Evolutionary conservation across 2,113 vertebrate genomes (phyloP).

Genomic region (Sinosuthora webbiana): DNA sequence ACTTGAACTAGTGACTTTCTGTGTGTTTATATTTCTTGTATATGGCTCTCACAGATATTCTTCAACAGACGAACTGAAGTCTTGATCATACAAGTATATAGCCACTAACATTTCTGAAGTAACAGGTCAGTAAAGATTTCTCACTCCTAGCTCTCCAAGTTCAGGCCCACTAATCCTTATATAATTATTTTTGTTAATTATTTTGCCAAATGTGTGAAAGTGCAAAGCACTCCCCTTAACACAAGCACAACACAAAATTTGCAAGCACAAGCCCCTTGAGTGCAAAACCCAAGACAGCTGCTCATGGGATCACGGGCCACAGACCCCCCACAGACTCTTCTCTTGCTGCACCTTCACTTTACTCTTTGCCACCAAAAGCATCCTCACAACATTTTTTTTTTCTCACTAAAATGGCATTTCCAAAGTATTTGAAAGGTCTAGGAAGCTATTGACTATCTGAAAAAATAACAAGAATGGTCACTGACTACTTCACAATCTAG

Average conservation of each 20-base stretch:
- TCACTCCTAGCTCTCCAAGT: neutral
- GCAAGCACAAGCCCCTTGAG: neutral
- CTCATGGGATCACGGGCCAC: fast-evolving
- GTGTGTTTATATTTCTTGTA: neutral
- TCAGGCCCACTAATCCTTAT: neutral
- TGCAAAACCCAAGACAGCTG: neutral
- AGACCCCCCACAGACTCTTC: neutral
- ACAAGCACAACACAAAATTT: neutral
- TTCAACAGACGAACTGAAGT: neutral
- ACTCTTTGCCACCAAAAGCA: neutral
- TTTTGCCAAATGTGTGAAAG: neutral
- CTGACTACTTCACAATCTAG: neutral
- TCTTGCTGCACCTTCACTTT: neutral
- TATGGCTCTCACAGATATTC: neutral
- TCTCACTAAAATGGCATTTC: neutral
- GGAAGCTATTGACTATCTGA: neutral
- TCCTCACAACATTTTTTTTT: neutral
- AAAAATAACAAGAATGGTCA: neutral
- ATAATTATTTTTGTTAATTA: neutral
- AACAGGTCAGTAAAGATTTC: neutral
- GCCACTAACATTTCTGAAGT: neutral
- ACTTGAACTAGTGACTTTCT: neutral
- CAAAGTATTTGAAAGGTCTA: neutral
- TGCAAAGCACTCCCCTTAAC: neutral
- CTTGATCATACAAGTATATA: neutral